Evolutionary conservation across 2,888 invertebrate species (phyloP).

Genomic region (Pammene aurita): DNA sequence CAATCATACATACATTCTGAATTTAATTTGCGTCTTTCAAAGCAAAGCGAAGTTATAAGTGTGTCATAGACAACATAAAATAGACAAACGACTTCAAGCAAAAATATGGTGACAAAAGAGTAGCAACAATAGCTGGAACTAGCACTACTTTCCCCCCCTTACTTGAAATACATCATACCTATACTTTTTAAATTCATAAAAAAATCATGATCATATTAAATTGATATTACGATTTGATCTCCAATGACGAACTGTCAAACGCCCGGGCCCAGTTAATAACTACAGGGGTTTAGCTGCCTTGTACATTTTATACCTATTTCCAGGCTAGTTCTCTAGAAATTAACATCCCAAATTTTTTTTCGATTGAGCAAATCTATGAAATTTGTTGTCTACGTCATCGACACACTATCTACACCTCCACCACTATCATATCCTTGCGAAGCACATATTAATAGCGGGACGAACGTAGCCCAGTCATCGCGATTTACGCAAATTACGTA

Average conservation of each 20-base stretch:
- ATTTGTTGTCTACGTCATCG: no score
- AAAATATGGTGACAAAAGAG: not conserved
- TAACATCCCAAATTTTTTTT: no score
- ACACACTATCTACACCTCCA: slow-evolving; percentile 20
- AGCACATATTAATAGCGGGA: slow-evolving; percentile 33
- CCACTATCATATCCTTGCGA: slow-evolving; percentile 14
- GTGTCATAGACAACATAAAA: not conserved
- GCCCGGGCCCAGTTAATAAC: not conserved
- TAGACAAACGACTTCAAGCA: not conserved
- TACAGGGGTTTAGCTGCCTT: no score
- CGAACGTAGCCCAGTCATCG: slow-evolving; percentile 54
- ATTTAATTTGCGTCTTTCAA: not conserved
- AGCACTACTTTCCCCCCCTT: no score
- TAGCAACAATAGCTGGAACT: not conserved
- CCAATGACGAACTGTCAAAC: not conserved
- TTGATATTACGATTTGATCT: not conserved
- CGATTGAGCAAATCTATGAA: no score
- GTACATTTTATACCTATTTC: no score
- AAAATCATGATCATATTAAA: not conserved
- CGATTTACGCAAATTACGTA: slow-evolving; percentile 48
- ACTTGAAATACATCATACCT: no score
- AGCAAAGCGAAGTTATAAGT: slow-evolving; percentile 2
- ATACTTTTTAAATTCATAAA: no score
- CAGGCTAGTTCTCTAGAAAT: no score
- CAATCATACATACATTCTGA: slow-evolving; percentile 13